Base-by-base conservation (phyloP, 1,140 invertebrate genomes). In the Copidosoma floridanum region DNA sequence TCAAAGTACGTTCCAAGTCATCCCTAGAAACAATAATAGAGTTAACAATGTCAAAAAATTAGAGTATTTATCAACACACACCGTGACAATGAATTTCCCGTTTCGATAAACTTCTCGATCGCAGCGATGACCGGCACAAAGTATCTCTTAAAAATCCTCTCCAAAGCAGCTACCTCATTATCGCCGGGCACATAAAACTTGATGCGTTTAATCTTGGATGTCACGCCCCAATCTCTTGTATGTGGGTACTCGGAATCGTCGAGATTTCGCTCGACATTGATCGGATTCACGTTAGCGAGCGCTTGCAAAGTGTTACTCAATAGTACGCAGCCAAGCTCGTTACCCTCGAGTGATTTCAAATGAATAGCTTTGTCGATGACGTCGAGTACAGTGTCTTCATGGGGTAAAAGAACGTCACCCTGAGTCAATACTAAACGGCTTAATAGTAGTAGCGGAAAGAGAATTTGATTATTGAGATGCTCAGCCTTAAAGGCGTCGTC, bases 161-260 rank as follows among this genome's bases (percentile, higher is more conserved):
- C 83, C 5, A 87, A 84, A 64, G 83, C 85, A 7, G 75, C 70
- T 1, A 90, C 81, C 75, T 95, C 93, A 54, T 87, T 84, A 18
- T 84, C 74, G 18, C 78, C 82, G 0, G 94, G 92, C n/a, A 87
- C 76, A 71, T 93, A 90, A 91, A 91, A 96, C 37, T 88, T 78
- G 1, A 94, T 79, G 7, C 86, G 81, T 26, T 88, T 77, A 4
- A 90, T 69, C 66, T 90, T 77, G 11, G 85, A 83, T 0, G 86
- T 79, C 57, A 85, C 82, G 0, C 91, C 94, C 95, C 94, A 97
- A 62, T 94, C 87, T 8, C 87, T 87, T 18, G 94, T 85, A 3
- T 92, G 86, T 10, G 94, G 79, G 81, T 89, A 91, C 6, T 32
- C 50, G 1, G 86, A 84, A 51, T 83, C 80, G 48, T 88, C 84